A percentile compares a stretch with the other conserved stretches of the same genome.
These are phyloP conservation scores for Corythornis madagascariensis DNA, from an alignment of 2,113 vertebrate species.

Conservation along the genomic window DNA sequence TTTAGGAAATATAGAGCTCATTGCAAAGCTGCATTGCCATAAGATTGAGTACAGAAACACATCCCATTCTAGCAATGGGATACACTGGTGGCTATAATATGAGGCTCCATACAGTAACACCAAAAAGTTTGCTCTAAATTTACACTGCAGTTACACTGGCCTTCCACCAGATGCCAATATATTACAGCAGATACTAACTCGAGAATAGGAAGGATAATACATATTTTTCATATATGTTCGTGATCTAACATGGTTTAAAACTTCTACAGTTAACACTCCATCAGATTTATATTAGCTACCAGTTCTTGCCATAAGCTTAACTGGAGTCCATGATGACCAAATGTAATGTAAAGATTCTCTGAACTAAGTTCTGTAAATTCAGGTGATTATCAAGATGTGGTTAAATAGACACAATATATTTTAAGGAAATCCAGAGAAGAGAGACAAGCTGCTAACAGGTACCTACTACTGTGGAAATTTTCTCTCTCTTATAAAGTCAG, in stretches of 20 bases:
- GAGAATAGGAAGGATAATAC: background rate
- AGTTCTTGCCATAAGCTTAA: background rate
- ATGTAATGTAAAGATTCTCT: background rate
- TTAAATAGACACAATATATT: no score
- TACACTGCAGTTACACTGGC: background rate
- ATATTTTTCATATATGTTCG: background rate
- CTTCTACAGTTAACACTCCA: background rate
- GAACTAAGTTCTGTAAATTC: background rate
- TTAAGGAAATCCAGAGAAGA: background rate
- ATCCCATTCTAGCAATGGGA: background rate
- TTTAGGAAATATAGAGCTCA: background rate
- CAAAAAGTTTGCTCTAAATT: background rate
- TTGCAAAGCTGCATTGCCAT: background rate
- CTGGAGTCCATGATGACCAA: background rate
- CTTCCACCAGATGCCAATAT: background rate
- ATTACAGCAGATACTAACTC: background rate
- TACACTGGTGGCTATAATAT: background rate
- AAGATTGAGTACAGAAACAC: background rate
- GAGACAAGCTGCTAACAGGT: background rate
- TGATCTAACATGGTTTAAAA: background rate
- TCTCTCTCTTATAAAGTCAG: background rate
- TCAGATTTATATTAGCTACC: background rate
- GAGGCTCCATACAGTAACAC: background rate
- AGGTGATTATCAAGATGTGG: background rate
- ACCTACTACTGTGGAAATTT: background rate